Evolutionary conservation across 2,888 invertebrate species (phyloP).

Genomic region (Pollenia amentaria): DNA sequence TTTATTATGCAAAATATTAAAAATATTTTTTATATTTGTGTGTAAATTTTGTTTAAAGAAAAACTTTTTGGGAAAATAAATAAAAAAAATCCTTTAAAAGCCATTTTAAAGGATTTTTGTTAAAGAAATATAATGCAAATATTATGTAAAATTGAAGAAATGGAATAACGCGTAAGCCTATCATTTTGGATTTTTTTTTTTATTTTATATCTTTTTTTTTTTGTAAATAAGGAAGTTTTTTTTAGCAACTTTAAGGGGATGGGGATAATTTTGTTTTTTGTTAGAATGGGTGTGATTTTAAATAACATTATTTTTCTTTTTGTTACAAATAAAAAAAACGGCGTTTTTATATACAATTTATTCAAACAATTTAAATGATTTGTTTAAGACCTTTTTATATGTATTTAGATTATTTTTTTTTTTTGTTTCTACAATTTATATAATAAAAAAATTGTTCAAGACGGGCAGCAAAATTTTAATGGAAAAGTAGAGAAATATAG

Average conservation of each 20-base stretch:
- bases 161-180: conserved; percentile 68
- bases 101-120: conserved; percentile 62
- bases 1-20: conserved; percentile 73
- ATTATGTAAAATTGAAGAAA: conserved; percentile 67
- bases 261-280: neutral
- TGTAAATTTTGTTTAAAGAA: conserved; percentile 35
- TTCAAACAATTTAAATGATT: conserved; percentile 68
- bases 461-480: conserved; percentile 9
- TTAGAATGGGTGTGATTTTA: conserved; percentile 68
- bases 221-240: neutral
- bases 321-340: neutral
- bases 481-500: conserved; percentile 23
- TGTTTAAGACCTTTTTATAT: conserved; percentile 66
- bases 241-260: neutral
- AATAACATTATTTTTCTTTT: conserved; percentile 51
- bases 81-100: conserved; percentile 58
- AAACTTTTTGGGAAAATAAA: neutral
- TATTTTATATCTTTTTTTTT: neutral
- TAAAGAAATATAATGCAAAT: conserved; percentile 65
- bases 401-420: conserved; percentile 28
- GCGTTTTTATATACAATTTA: conserved; percentile 49
- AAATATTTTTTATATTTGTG: conserved; percentile 56
- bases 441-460: neutral
- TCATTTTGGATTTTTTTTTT: conserved; percentile 36
- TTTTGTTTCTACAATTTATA: conserved; percentile 15